Conservation (phyloP, 2,888 invertebrate species). For the Pristionchus entomophagus region DNA sequence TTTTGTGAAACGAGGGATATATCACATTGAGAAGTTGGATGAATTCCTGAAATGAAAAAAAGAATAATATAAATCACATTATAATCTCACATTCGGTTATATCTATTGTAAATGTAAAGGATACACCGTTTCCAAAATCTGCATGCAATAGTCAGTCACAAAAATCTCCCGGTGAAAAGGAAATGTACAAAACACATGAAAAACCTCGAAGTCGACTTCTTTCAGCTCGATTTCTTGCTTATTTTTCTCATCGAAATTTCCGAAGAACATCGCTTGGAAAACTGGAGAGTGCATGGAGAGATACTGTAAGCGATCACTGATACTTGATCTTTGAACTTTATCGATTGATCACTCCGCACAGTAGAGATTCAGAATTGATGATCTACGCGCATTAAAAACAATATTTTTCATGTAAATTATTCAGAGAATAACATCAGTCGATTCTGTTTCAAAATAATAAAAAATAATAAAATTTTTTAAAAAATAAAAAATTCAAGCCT, state of each 20-base stretch:
- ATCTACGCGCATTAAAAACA: too few species aligned
- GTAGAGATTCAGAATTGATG: too few species aligned
- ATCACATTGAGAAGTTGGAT: constrained; percentile 9
- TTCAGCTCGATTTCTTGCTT: constrained; percentile 5
- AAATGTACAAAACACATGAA: too few species aligned
- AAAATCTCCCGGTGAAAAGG: too few species aligned
- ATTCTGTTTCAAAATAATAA: too few species aligned
- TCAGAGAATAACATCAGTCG: too few species aligned
- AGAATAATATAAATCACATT: too few species aligned
- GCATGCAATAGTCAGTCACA: not conserved
- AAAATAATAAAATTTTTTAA: too few species aligned
- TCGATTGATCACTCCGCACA: too few species aligned
- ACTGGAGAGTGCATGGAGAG: not conserved
- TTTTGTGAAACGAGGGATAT: not conserved
- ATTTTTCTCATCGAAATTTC: not conserved
- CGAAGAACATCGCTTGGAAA: not conserved
- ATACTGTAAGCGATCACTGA: not conserved
- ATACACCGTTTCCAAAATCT: not conserved
- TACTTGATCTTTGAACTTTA: not conserved
- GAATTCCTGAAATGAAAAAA: constrained; percentile 4
- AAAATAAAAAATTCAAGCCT: too few species aligned
- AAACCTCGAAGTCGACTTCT: not conserved
- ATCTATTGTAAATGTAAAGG: too few species aligned
- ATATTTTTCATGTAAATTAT: not conserved
- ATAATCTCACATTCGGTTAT: not conserved